These are phyloP conservation scores for Pseudochirops cupreus DNA, from an alignment of 2,797 vertebrate species.

Conservation along the genomic window DNA sequence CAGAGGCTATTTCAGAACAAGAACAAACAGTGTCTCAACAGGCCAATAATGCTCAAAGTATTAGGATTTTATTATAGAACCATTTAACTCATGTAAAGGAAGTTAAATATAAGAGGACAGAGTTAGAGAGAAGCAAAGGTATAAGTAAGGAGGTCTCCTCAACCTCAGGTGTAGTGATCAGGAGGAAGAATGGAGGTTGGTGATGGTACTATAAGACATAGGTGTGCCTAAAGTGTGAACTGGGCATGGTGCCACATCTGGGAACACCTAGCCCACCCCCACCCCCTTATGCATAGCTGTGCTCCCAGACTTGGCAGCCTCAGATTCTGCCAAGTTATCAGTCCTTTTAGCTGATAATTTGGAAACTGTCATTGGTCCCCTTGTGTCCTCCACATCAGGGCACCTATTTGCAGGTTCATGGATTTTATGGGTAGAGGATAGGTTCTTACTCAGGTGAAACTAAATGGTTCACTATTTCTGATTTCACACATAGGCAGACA, in stretches of 20 bases:
- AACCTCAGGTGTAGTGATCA: not conserved
- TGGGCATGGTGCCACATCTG: not conserved
- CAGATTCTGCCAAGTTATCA: not conserved
- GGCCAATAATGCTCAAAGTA: not conserved
- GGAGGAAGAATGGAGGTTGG: not conserved
- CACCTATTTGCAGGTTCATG: not conserved
- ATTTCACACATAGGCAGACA: not conserved
- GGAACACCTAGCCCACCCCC: not conserved
- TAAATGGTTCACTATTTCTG: not conserved
- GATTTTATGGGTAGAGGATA: not conserved
- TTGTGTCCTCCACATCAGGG: not conserved
- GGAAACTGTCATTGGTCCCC: not conserved
- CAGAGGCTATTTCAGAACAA: conserved; percentile 40
- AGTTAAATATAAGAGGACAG: not conserved
- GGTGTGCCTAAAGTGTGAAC: not conserved
- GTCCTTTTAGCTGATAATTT: not conserved
- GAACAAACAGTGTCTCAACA: not conserved
- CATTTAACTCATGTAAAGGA: not conserved
- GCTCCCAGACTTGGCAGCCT: not conserved
- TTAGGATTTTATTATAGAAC: not conserved
- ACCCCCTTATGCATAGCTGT: not conserved
- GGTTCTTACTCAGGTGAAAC: not conserved
- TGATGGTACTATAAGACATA: not conserved
- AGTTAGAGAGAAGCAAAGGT: not conserved
- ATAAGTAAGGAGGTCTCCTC: not conserved